A percentile compares a stretch with the other conserved stretches of the same genome.
phyloP scores from a whole-genome alignment of 2,113 vertebrate genomes.

The Takifugu bimaculatus region DNA sequence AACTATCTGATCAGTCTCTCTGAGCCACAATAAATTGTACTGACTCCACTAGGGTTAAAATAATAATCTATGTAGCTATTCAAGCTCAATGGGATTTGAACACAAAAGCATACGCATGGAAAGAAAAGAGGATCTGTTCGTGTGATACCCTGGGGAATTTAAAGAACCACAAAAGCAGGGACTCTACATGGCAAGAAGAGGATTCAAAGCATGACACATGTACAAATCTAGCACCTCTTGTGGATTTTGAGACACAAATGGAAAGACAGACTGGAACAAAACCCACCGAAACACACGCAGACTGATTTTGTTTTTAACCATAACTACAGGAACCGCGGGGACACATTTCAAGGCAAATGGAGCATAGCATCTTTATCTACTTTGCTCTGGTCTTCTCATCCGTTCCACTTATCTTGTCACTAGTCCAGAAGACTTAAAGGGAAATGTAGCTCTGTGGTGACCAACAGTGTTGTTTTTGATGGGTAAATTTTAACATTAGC shows the following conservation, averaged over 20 bases:
- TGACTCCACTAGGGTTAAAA: constrained; percentile 42
- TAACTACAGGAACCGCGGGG: constrained; percentile 40
- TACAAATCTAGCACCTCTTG: no score
- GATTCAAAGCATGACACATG: background rate
- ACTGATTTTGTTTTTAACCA: constrained; percentile 13
- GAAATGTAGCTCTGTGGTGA: constrained; percentile 17
- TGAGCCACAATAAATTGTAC: constrained; percentile 35
- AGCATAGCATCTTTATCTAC: constrained; percentile 51
- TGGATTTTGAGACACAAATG: background rate
- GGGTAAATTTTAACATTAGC: no score
- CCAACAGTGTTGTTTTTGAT: background rate
- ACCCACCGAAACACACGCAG: background rate
- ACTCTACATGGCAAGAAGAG: constrained; percentile 8
- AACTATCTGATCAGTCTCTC: constrained; percentile 15
- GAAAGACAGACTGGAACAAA: background rate
- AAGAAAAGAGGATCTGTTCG: constrained; percentile 45
- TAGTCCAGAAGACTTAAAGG: constrained; percentile 12
- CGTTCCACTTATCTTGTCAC: constrained; percentile 43
- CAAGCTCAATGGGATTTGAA: constrained; percentile 19
- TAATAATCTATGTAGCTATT: constrained; percentile 27
- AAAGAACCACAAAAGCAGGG: constrained; percentile 18
- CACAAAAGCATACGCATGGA: constrained; percentile 7
- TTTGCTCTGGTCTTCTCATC: constrained; percentile 32
- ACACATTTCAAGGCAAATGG: constrained; percentile 54
- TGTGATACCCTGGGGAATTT: constrained; percentile 39